Evolutionary conservation across 64 coral and sea anemone species (phyloP).

Genomic region (Orbicella faveolata): DNA sequence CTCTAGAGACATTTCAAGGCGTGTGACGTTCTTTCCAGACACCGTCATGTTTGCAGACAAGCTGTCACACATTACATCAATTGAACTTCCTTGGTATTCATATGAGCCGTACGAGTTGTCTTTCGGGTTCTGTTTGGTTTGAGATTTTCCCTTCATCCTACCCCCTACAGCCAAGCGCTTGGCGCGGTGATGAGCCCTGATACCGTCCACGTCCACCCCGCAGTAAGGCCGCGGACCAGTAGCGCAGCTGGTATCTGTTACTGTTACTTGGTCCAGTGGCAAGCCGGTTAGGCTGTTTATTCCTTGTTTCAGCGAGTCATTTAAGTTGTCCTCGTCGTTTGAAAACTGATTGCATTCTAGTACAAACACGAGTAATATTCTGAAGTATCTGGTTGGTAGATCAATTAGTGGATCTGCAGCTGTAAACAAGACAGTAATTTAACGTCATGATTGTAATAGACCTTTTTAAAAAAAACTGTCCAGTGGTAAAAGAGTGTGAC

Average conservation of each 20-base stretch:
- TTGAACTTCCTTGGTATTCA: background rate
- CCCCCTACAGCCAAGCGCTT: slow-evolving; percentile 49
- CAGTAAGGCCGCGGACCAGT: slow-evolving; percentile 64
- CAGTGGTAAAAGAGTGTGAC: no score
- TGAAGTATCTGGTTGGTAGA: background rate
- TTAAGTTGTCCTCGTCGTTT: background rate
- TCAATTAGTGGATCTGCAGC: background rate
- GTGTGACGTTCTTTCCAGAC: background rate
- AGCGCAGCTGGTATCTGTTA: background rate
- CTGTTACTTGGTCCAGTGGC: background rate
- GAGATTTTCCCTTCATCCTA: slow-evolving; percentile 3
- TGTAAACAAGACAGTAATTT: background rate
- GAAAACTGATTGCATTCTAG: background rate
- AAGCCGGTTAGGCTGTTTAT: background rate
- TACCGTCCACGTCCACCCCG: slow-evolving; percentile 44
- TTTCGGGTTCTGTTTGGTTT: slow-evolving; percentile 1
- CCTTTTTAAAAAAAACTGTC: no score
- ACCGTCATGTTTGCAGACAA: slow-evolving; percentile 33
- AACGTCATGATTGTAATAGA: no score
- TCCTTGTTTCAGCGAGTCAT: background rate
- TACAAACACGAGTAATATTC: background rate
- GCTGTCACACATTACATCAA: slow-evolving; percentile 12
- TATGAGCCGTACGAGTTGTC: slow-evolving; percentile 15
- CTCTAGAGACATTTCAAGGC: slow-evolving; percentile 20
- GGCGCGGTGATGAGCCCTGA: slow-evolving; percentile 37